phyloP scores from a whole-genome alignment of 2,888 invertebrate species.

The Conus canariensis region DNA sequence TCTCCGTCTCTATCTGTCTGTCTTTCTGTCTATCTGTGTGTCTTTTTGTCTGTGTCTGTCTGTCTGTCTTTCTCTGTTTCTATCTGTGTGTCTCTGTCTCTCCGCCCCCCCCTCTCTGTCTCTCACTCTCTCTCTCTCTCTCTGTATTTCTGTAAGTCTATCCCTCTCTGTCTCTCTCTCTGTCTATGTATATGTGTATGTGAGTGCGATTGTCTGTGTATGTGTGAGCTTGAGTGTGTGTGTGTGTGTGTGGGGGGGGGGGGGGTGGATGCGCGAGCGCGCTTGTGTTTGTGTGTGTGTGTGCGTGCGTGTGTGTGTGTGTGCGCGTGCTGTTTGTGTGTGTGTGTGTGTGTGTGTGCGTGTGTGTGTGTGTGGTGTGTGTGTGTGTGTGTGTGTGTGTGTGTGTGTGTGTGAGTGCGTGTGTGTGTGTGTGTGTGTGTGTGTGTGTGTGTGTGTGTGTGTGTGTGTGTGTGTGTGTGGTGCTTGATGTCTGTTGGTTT shows the following conservation, averaged over 20 bases:
- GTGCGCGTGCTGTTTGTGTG: background rate
- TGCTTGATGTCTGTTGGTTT: background rate
- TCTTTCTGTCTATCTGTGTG: conserved; percentile 60
- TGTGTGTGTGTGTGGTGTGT: background rate
- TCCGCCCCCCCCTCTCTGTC: accelerated
- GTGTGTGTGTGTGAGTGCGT: background rate
- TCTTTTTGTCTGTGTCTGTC: background rate
- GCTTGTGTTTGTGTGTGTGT: background rate
- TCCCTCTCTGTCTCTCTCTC: too few relatives aligned
- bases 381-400: background rate
- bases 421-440: background rate
- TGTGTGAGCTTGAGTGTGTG: conserved; percentile 9
- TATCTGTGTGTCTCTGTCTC: background rate
- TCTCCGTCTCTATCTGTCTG: background rate
- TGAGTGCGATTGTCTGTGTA: conserved; percentile 3
- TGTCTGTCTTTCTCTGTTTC: background rate
- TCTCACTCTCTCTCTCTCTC: background rate
- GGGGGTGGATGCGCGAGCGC: background rate
- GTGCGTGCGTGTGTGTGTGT: background rate
- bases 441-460: background rate
- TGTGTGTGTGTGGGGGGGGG: background rate
- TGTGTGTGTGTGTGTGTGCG: background rate
- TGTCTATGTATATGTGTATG: background rate
- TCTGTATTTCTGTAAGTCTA: background rate
- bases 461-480: background rate